phyloP scores from a whole-genome alignment of 1,140 invertebrate genomes.

The Helicoverpa zea region DNA sequence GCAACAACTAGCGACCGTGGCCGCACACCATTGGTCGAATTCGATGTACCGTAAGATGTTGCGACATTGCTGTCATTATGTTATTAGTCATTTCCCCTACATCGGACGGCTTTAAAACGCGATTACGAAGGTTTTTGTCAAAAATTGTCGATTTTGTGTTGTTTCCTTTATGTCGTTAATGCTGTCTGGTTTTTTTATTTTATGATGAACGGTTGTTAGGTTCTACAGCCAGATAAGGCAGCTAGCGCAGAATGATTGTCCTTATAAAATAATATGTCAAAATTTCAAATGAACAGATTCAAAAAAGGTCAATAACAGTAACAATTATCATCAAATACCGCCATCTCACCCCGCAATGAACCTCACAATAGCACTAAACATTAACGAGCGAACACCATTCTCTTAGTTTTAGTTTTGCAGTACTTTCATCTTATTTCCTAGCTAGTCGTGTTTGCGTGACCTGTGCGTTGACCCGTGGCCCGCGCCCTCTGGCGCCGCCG shows the following conservation, averaged over 20 bases:
- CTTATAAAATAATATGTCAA: neutral
- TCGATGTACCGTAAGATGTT: constrained; percentile 13
- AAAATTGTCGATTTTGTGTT: constrained; percentile 2
- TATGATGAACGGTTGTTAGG: neutral
- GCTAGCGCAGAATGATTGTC: no score
- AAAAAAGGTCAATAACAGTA: no score
- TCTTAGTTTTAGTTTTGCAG: neutral
- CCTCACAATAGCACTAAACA: constrained; percentile 6
- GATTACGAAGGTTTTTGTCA: constrained; percentile 4
- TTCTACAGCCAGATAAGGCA: no score
- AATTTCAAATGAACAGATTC: neutral
- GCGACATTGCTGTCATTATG: constrained; percentile 34
- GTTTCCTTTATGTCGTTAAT: constrained; percentile 4
- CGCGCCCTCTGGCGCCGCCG: constrained; percentile 46
- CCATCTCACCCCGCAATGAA: neutral
- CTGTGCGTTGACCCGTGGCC: constrained; percentile 63
- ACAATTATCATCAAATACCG: no score
- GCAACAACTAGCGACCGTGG: constrained; percentile 52
- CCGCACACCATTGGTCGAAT: constrained; percentile 47
- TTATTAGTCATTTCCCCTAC: constrained; percentile 46
- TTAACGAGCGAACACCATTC: constrained; percentile 8
- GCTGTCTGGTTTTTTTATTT: neutral
- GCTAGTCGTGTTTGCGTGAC: constrained; percentile 57
- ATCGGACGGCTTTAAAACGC: constrained; percentile 32
- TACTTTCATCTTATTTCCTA: constrained; percentile 41